These are phyloP conservation scores for Trypoxylon attenuatum DNA, from an alignment of 2,888 invertebrate species.

Conservation along the genomic window DNA sequence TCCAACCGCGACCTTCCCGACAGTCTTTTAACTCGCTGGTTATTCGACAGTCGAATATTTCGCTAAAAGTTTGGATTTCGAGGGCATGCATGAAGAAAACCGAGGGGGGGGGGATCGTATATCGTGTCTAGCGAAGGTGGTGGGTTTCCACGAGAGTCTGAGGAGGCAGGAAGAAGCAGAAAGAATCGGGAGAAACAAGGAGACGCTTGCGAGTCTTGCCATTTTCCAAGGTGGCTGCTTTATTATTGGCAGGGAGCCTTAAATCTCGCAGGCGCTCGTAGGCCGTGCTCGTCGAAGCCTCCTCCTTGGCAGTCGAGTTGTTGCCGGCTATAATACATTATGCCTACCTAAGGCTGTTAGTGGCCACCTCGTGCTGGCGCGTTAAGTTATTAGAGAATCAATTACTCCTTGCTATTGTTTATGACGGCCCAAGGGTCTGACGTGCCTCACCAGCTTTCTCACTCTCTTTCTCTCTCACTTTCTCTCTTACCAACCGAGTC, in stretches of 20 bases:
- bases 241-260: constrained; percentile 67
- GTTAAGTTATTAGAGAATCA: constrained; percentile 75
- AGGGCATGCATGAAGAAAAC: neutral
- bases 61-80: neutral
- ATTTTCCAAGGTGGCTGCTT: constrained; percentile 65
- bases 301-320: constrained; percentile 50
- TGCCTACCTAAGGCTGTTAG: constrained; percentile 67
- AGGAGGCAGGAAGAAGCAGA: constrained; percentile 14
- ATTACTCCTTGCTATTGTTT: constrained; percentile 74
- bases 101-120: constrained; percentile 2
- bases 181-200: neutral
- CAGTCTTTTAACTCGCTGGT: neutral
- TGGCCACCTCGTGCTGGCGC: constrained; percentile 67
- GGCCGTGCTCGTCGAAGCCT: constrained; percentile 49
- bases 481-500: constrained; percentile 14
- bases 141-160: constrained; percentile 35
- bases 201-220: constrained; percentile 28
- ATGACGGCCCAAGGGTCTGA: constrained; percentile 69
- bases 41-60: neutral
- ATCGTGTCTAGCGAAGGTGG: constrained; percentile 10
- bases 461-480: constrained; percentile 24
- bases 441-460: constrained; percentile 44
- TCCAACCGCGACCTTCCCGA: neutral
- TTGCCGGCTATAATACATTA: constrained; percentile 67
- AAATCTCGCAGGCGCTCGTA: constrained; percentile 63